Base-by-base conservation (phyloP, 1,140 invertebrate species). In the Drosophila ogumai region DNA sequence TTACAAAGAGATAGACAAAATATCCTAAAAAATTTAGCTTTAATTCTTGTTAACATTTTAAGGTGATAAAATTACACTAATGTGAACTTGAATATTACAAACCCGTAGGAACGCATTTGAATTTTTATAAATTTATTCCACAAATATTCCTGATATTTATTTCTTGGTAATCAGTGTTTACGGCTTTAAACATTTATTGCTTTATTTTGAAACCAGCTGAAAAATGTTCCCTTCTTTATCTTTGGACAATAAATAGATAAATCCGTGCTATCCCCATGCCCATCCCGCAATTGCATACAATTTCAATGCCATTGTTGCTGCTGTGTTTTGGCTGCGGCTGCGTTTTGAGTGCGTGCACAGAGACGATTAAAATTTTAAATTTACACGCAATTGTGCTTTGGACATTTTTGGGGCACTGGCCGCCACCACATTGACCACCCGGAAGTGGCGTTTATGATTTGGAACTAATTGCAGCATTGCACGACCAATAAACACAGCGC, bases 311-410 rank as follows among this genome's bases (percentile, higher is more conserved):
- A 71, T 80, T 82, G 67, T 73, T 68, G 79, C 50, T 49, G 56
- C 28, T 52, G 58, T 66, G 59, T 34, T 78, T 75, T 73, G 59
- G 41, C 46, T 79, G 77, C 63, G 76, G 74, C 55, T 68, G 74
- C 64, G 41, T 76, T 63, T 65, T 59, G 47, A 75, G 65, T 84
- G 78, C 69, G 75, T 86, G 82, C 75, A 71, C 60, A 78, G 68
- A 80, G 86, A 72, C 82, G 82, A 86, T 90, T 81, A 88, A 88
- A 88, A 84, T 88, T 90, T 88, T 68, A 90, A 81, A 90, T 88
- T 81, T 88, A 84, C 77, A 88, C 84, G 84, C 84, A 81, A 87
- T 88, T 84, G 63, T 79, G 43, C 69, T 56, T 31, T 66, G 36
- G 44, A 43, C 54, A 43, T 43, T 66, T 63, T 43, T 25, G 57